phyloP scores from a whole-genome alignment of 2,113 vertebrate species.

The Zosterops hypoxanthus region DNA sequence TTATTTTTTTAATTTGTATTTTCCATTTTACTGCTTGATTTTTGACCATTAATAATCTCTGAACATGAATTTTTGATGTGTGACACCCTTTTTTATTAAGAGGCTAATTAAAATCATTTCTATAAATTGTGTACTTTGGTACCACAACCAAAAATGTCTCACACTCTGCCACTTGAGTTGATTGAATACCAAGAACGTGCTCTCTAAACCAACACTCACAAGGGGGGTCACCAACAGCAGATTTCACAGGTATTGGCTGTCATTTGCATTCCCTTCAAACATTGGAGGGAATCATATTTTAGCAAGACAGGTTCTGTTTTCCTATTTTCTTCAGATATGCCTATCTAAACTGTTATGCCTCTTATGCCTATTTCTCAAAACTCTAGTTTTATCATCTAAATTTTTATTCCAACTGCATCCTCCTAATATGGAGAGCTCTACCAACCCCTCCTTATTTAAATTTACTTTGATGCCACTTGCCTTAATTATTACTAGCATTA shows the following conservation, averaged over 20 bases:
- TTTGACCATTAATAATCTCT: not conserved
- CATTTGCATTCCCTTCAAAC: not conserved
- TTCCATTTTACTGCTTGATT: not conserved
- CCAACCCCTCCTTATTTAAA: accelerated
- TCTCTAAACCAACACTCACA: not conserved
- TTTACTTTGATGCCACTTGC: not conserved
- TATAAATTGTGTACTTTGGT: not conserved
- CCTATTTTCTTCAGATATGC: not conserved
- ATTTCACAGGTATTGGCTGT: not conserved
- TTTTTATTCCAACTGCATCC: not conserved
- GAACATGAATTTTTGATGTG: not conserved
- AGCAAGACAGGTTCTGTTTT: not conserved
- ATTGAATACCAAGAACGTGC: not conserved
- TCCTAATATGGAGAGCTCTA: not conserved
- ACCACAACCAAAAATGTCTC: not conserved
- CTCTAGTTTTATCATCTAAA: not conserved
- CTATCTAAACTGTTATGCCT: not conserved
- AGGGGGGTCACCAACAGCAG: not conserved
- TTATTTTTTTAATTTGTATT: not conserved
- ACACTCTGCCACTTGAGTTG: not conserved
- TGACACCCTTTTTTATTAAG: not conserved
- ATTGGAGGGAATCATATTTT: not conserved
- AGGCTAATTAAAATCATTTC: not conserved
- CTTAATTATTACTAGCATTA: not conserved
- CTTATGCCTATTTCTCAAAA: not conserved